A percentile compares a stretch with the other conserved stretches of the same genome.
phyloP scores from a whole-genome alignment of 2,888 invertebrate genomes.

The Leptura quadrifasciata region DNA sequence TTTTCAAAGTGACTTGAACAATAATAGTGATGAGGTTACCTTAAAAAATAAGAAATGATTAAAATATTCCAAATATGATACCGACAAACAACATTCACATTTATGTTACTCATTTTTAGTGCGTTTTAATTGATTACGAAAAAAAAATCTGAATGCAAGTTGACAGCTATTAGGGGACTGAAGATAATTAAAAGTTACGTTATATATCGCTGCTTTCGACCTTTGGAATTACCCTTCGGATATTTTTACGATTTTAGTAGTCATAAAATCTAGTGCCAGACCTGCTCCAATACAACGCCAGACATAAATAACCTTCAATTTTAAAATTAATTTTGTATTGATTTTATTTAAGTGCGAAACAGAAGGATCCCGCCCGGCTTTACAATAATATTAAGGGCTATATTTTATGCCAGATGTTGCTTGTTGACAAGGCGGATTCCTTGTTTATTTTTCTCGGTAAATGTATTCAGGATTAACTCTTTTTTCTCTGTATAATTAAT shows the following conservation, averaged over 20 bases:
- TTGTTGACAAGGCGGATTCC: slow-evolving; percentile 35
- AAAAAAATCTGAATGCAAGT: background rate
- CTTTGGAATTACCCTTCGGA: background rate
- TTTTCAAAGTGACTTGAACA: no score
- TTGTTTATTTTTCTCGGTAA: slow-evolving; percentile 21
- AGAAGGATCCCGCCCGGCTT: slow-evolving; percentile 17
- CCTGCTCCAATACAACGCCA: background rate
- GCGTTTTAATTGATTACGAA: background rate
- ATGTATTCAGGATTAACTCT: slow-evolving; percentile 40
- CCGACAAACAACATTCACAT: no score
- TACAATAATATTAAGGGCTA: slow-evolving; percentile 28
- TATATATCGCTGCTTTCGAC: background rate
- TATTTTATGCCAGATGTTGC: slow-evolving; percentile 43
- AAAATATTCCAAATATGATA: no score
- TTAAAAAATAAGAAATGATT: no score
- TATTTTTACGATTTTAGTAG: slow-evolving; percentile 16
- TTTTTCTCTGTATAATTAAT: slow-evolving; percentile 38
- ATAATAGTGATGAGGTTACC: no score
- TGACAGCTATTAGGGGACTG: background rate
- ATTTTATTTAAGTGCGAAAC: slow-evolving; percentile 10
- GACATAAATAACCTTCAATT: slow-evolving; percentile 8
- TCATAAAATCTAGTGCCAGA: background rate
- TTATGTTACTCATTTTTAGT: background rate
- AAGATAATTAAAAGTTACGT: slow-evolving; percentile 14
- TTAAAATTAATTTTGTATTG: slow-evolving; percentile 25